Evolutionary conservation across 2,888 invertebrate species (phyloP).

Genomic region (Pimpla rufipes): DNA sequence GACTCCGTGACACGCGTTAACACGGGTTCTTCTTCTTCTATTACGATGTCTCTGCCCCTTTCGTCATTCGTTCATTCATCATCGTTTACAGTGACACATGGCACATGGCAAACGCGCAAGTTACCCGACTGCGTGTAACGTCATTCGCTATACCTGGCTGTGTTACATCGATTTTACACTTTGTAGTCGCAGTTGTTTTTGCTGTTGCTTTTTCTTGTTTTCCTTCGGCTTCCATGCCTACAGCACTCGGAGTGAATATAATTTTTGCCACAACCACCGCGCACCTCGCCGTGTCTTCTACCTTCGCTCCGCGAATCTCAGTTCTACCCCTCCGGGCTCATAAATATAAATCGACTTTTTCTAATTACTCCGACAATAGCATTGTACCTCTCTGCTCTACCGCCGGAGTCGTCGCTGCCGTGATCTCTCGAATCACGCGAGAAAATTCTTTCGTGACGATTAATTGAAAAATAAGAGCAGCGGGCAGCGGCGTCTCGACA

Average conservation of each 20-base stretch:
- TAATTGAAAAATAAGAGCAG: constrained; percentile 69
- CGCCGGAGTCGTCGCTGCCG: constrained; percentile 53
- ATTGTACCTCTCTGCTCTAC: constrained; percentile 43
- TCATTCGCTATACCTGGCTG: constrained; percentile 12
- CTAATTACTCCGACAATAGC: constrained; percentile 77
- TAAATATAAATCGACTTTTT: constrained; percentile 83
- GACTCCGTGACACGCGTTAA: constrained; percentile 42
- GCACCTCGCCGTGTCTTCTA: constrained; percentile 21
- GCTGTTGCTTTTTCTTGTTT: neutral
- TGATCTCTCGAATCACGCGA: constrained; percentile 36
- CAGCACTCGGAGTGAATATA: neutral
- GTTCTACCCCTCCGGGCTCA: constrained; percentile 73
- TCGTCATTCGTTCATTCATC: constrained; percentile 65
- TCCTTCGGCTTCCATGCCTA: neutral
- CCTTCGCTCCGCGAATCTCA: constrained; percentile 48
- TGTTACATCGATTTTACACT: constrained; percentile 12
- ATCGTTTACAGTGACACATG: constrained; percentile 46
- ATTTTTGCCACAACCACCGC: neutral
- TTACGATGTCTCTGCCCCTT: constrained; percentile 40
- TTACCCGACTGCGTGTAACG: constrained; percentile 4
- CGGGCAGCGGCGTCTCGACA: neutral
- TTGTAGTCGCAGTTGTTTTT: neutral
- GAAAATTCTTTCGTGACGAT: constrained; percentile 48
- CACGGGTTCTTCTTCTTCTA: constrained; percentile 18
- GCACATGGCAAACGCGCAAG: neutral